Evolutionary conservation across 2,113 vertebrate genomes (phyloP), one percentile per base, ranked within the genome.

Genomic region (Empidonax traillii): DNA sequence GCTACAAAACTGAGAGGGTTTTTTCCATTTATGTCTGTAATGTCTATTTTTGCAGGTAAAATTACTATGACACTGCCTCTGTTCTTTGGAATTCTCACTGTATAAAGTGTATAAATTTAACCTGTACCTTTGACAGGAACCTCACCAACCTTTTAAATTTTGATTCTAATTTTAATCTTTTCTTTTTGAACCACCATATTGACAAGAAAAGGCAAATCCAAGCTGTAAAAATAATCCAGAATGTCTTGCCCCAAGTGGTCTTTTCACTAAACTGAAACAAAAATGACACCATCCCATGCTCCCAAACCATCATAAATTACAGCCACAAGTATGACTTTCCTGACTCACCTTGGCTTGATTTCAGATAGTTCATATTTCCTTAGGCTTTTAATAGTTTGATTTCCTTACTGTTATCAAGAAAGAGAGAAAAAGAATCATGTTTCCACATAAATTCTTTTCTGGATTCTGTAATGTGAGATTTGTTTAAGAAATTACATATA

Each of bases 201-300:
- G 65, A 61, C 33, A 80, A 20, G 67, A 89, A 77, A 18, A 59
- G 33, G 37, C 12, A 81, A 74, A 89, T 67, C 4, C 18, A 78
- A 85, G 35, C 9, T 2, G 3, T 46, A 93, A 89, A 75, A 51
- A 55, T 53, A 61, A 53, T 23, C 8, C 20, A 61, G 20, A 74
- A 53, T 31, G 4, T 10, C 20, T 71, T 69, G 49, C 30, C 23
- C 23, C 37, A 55, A 63, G 21, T 35, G 8, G 4, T 52, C 9
- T 79, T 79, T 69, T 61, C 27, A 31, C 24, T 65, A 37, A 80
- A 56, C 9, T 44, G 61, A 67, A 69, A 8, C 17, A 39, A 49
- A 87, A 85, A 11, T 59, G 7, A 74, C 28, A 61, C 3, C 0
- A 0, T 7, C 13, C 13, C 10, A 3, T 9, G 27, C 16, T 19